phyloP scores from a whole-genome alignment of 2,113 vertebrate genomes.

The Pomatostomus ruficeps region DNA sequence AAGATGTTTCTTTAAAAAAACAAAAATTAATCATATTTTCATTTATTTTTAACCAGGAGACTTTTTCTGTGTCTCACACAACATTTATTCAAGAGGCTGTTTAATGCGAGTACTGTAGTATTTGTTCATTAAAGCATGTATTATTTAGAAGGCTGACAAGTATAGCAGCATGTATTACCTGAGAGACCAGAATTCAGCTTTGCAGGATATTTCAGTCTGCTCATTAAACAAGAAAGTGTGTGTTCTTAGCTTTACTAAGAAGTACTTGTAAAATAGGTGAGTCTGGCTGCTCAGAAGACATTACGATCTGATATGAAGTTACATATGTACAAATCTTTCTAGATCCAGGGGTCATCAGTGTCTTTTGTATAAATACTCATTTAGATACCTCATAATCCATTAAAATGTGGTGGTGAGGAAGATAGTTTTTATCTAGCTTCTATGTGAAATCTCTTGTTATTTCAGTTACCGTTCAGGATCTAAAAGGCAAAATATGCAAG shows the following conservation, averaged over 20 bases:
- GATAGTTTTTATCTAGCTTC: neutral
- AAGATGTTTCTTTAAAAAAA: neutral
- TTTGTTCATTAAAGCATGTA: conserved; percentile 29
- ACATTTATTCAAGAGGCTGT: neutral
- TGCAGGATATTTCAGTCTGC: neutral
- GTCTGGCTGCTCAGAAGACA: neutral
- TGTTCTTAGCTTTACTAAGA: neutral
- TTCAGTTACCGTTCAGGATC: neutral
- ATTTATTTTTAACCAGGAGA: neutral
- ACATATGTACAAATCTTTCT: neutral
- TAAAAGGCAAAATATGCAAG: neutral
- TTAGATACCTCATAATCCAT: neutral
- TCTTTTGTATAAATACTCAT: neutral
- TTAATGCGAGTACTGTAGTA: conserved; percentile 4
- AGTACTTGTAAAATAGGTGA: neutral
- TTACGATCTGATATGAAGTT: neutral
- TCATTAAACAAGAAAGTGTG: neutral
- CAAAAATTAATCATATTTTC: neutral
- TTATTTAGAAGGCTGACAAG: conserved; percentile 36
- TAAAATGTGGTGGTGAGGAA: neutral
- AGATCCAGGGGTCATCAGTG: neutral
- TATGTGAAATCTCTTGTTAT: neutral
- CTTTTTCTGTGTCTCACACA: neutral
- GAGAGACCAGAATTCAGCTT: neutral
- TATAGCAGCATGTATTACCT: neutral